Evolutionary conservation across 2,888 invertebrate genomes (phyloP), one percentile per base, ranked within the genome.

Genomic region (Pyrochroa serraticornis): DNA sequence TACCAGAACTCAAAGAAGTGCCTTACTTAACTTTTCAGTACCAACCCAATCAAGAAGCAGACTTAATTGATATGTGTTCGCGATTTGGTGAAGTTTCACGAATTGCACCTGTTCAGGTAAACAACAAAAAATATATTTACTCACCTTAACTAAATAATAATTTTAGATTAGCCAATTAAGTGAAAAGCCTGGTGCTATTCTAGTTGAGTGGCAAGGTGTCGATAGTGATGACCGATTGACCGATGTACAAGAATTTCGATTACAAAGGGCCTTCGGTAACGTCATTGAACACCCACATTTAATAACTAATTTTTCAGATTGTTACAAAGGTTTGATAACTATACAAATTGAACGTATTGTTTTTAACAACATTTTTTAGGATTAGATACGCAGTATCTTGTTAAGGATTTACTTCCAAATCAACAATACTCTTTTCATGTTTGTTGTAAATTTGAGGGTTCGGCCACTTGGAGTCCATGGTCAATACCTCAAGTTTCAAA

Each of bases 1-100:
- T 85, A 10, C 84, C 85, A 31, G 77, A 78, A 49, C 73, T 82
- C n/a, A 81, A 81, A 64, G 83, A 84, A 64, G 82, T 84, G 57
- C 82, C 84, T 44, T 82, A 77, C 67, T 79, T 85, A 46, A 79
- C 80, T 22, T 83, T 84, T 60, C 79, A 81, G 63, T 76, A 77
- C 45, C 79, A 81, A 30, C 67, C 74, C n/a, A 74, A 71, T 12
- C 67, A 65, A 39, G 68, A 73, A 56, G 58, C 52, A 7, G 68
- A 74, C 45, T 50, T 77, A 44, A 52, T 63, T 30, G 65, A 71
- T 47, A 62, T 70, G 31, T 72, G 75, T 51, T 60, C 57, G 10
- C 60, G 69, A 13, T 71, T 75, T 60, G 78, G 78, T 9, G 69
- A 72, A 50, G 67, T 78, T 12, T 72, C 67, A 48, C 65, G 67